Evolutionary conservation across 1,140 invertebrate genomes (phyloP), one percentile per base, ranked within the genome.

Genomic region (Potamilus streckersoni): DNA sequence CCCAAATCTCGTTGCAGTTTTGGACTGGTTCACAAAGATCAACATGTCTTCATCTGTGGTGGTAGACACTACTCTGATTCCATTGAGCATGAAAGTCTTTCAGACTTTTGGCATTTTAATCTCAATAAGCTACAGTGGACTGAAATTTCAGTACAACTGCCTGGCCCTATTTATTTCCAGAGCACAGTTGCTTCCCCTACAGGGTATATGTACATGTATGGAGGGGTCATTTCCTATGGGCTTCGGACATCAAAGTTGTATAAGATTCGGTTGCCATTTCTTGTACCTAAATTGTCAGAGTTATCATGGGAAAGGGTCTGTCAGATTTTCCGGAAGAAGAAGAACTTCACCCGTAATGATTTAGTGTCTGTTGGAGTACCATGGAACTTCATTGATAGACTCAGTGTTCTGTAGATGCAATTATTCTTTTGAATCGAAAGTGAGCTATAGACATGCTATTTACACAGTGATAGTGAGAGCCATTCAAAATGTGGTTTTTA

Each of bases 141-240:
- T 4, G 73, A 74, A 65, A 64, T 82, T 3, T 20, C 49, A 16
- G 67, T 76, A 27, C 63, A 49, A 13, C 69, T 82, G 17, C 79
- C 81, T 5, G 69, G 78, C 14, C 71, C 75, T 4, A 19, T 82
- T 65, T 82, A 80, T 55, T 82, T 80, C 20, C 81, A 82, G 60
- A 69, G 75, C 31, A 74, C 69, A 1, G 64, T 58, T 16, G 61
- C 79, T 16, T 82, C 81, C 6, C 81, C 81, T 58, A 66, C 81
- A 12, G 71, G 76, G 11, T 71, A 78, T 57, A 73, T 82, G 76
- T 82, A 78, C 59, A 27, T 82, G n/a, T 82, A 78, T 66, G 81
- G 81, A 20, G 81, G 81, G 12, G 79, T 82, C 16, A 66, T 65
- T 55, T 61, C 17, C 2, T 66, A 75, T 68, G 73, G 71, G 2